A percentile compares a stretch with the other conserved stretches of the same genome.
phyloP scores from a whole-genome alignment of 2,113 vertebrate genomes.

The Tichodroma muraria region DNA sequence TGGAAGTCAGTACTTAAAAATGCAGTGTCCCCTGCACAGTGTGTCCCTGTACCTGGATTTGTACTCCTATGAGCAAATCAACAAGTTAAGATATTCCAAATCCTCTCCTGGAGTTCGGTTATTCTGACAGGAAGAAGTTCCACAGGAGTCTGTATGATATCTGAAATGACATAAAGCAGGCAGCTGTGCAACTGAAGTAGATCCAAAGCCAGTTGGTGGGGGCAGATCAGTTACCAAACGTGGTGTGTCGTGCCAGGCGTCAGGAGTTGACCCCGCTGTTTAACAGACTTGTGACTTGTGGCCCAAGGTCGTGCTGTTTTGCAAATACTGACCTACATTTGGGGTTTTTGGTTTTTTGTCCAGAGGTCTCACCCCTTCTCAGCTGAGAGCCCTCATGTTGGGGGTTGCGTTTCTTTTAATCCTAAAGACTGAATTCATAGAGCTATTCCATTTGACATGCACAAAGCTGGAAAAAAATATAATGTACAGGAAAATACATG shows the following conservation, averaged over 20 bases:
- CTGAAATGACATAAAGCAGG: background rate
- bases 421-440: background rate
- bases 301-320: background rate
- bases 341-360: accelerated
- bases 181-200: background rate
- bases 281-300: background rate
- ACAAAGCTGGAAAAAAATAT: background rate
- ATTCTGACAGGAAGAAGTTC: background rate
- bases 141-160: background rate
- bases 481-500: background rate
- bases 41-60: background rate
- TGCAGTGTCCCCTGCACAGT: background rate
- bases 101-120: background rate
- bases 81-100: background rate
- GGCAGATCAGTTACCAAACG: background rate
- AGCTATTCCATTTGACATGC: background rate
- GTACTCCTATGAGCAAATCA: background rate
- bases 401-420: too few species aligned
- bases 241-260: background rate
- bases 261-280: background rate
- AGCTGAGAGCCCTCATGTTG: too few species aligned
- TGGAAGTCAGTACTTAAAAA: background rate
- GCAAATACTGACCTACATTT: background rate
- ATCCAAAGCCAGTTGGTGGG: background rate
- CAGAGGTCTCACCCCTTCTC: too few species aligned